These are phyloP conservation scores for Callionymus lyra DNA, from an alignment of 2,113 vertebrate species.

Conservation along the genomic window DNA sequence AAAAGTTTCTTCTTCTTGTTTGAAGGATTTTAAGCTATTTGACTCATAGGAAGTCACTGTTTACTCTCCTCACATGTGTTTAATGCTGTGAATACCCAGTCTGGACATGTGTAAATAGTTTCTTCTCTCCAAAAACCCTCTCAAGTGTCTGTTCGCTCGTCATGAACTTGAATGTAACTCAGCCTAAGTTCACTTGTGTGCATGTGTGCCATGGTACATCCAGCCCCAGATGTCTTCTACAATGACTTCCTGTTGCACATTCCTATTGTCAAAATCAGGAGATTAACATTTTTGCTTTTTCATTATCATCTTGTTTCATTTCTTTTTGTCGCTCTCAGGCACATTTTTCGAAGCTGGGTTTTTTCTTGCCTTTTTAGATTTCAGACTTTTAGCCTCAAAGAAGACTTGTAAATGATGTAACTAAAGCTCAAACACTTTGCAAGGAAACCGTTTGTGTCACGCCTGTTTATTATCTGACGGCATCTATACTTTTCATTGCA, in stretches of 20 bases:
- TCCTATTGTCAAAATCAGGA: conserved; percentile 39
- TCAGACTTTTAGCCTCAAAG: conserved; percentile 62
- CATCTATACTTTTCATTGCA: conserved; percentile 46
- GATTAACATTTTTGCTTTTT: too few species aligned
- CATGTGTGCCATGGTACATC: conserved; percentile 16
- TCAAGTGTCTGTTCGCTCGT: too few species aligned
- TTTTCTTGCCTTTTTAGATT: conserved; percentile 55
- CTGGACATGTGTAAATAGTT: conserved; percentile 40
- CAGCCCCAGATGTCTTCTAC: conserved; percentile 12
- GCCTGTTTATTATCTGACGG: conserved; percentile 32
- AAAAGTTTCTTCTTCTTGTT: conserved; percentile 6
- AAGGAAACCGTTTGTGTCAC: conserved; percentile 23
- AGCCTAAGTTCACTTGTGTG: not conserved
- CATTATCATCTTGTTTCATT: conserved; percentile 30
- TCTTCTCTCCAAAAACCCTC: conserved; percentile 15
- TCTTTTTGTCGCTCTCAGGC: conserved; percentile 43
- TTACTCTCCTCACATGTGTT: conserved; percentile 32
- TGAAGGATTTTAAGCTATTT: conserved; percentile 19
- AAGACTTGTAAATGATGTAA: conserved; percentile 60
- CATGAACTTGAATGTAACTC: not conserved
- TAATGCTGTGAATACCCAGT: conserved; percentile 69
- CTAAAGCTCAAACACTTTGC: conserved; percentile 39
- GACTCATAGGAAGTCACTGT: conserved; percentile 29
- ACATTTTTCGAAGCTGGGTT: conserved; percentile 50
- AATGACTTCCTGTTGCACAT: conserved; percentile 37